Percentiles rank a stretch among this genome's conserved stretches.
Conservation (phyloP, 2,888 invertebrate species). For the Drosophila neonasuta region DNA sequence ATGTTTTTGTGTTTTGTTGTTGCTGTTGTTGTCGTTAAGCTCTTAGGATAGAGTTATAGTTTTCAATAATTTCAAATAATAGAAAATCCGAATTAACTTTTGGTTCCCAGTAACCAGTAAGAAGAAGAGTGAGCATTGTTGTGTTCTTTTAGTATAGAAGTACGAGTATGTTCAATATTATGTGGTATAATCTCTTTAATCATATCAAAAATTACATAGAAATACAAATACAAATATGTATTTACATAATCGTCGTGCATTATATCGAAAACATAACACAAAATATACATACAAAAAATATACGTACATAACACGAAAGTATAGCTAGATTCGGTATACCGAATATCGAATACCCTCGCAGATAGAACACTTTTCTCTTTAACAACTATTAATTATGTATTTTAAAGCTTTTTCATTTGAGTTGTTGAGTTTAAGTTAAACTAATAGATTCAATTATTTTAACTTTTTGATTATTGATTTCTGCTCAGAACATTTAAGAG, state of each 20-base stretch:
- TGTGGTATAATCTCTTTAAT: conserved; percentile 59
- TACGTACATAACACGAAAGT: conserved; percentile 34
- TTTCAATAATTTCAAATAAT: conserved; percentile 16
- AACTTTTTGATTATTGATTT: too few relatives aligned
- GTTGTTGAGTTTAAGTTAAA: too few relatives aligned
- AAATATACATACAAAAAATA: conserved; percentile 55
- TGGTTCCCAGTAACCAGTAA: conserved; percentile 64
- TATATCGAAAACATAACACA: conserved; percentile 26
- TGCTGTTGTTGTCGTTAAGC: conserved; percentile 52
- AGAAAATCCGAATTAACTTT: conserved; percentile 26
- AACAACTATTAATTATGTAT: too few relatives aligned
- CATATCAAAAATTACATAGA: conserved; percentile 70
- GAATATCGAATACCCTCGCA: not conserved
- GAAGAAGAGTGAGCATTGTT: conserved; percentile 40
- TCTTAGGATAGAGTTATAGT: conserved; percentile 59
- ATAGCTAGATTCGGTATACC: conserved; percentile 1
- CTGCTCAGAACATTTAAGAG: too few relatives aligned
- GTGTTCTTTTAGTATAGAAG: conserved; percentile 17
- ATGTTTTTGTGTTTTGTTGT: conserved; percentile 45
- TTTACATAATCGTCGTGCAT: conserved; percentile 65
- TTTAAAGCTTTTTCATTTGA: not conserved
- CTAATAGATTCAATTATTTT: too few relatives aligned
- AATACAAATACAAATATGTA: conserved; percentile 53
- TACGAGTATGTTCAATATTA: conserved; percentile 29
- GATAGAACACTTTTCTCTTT: not conserved